These are phyloP conservation scores for Plecotus auritus DNA, from an alignment of 2,113 vertebrate species.

Conservation along the genomic window DNA sequence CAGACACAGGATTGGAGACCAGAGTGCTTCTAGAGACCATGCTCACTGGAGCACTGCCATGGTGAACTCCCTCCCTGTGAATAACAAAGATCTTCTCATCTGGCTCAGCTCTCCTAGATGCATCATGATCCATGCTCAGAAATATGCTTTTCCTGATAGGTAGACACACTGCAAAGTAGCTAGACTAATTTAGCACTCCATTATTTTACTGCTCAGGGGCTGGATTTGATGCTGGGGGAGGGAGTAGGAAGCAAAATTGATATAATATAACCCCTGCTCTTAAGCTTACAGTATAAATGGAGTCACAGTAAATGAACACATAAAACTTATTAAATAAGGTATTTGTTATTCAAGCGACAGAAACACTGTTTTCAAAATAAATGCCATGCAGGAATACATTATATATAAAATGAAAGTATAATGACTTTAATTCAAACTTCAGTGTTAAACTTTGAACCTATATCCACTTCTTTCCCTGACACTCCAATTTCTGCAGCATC, in stretches of 20 bases:
- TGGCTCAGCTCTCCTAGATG: neutral
- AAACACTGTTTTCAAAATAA: neutral
- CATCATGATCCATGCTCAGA: neutral
- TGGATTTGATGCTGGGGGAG: neutral
- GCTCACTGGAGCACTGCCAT: neutral
- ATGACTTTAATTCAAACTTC: neutral
- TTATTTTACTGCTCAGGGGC: neutral
- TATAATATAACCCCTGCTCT: neutral
- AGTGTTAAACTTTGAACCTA: neutral
- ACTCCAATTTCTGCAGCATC: neutral
- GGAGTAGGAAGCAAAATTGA: neutral
- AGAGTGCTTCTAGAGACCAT: neutral
- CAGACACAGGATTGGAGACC: neutral
- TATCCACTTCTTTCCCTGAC: neutral
- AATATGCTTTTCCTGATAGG: neutral
- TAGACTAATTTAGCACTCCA: neutral
- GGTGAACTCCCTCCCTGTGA: neutral
- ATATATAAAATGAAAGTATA: neutral
- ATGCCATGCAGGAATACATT: neutral
- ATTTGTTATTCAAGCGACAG: neutral
- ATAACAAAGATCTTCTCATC: neutral
- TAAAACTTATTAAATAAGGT: neutral
- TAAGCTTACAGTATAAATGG: neutral
- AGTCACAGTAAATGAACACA: neutral
- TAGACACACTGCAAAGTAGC: neutral